phyloP scores from a whole-genome alignment of 2,113 vertebrate species.

The Megaceryle torquata region DNA sequence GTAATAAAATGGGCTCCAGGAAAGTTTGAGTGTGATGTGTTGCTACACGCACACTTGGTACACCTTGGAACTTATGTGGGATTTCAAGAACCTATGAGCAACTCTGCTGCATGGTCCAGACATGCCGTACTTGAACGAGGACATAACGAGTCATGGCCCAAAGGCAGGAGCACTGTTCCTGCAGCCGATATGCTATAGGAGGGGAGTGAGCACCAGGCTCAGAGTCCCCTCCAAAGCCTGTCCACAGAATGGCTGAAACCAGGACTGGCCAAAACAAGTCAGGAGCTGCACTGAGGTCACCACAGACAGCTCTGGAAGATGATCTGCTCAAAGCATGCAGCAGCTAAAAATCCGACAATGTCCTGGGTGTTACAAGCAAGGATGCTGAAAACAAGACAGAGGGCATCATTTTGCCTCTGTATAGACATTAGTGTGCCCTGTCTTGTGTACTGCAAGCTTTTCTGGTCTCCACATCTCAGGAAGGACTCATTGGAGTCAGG shows the following conservation, averaged over 20 bases:
- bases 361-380: background rate
- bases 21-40: background rate
- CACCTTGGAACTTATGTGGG: background rate
- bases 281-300: background rate
- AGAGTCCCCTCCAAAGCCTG: background rate
- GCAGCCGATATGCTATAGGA: background rate
- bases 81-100: background rate
- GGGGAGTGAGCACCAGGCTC: background rate
- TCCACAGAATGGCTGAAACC: background rate
- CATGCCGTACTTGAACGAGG: background rate
- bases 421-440: background rate
- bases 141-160: background rate
- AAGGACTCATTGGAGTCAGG: background rate
- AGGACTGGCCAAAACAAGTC: fast-evolving
- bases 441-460: background rate
- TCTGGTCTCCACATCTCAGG: background rate
- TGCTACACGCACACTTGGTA: background rate
- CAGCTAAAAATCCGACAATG: background rate
- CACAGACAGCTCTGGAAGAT: background rate
- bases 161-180: background rate
- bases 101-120: background rate
- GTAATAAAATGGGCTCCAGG: background rate
- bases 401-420: background rate
- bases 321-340: background rate
- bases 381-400: background rate